A percentile compares a stretch with the other conserved stretches of the same genome.
Conservation (phyloP, 2,797 vertebrate species). For the Zalophus californianus region DNA sequence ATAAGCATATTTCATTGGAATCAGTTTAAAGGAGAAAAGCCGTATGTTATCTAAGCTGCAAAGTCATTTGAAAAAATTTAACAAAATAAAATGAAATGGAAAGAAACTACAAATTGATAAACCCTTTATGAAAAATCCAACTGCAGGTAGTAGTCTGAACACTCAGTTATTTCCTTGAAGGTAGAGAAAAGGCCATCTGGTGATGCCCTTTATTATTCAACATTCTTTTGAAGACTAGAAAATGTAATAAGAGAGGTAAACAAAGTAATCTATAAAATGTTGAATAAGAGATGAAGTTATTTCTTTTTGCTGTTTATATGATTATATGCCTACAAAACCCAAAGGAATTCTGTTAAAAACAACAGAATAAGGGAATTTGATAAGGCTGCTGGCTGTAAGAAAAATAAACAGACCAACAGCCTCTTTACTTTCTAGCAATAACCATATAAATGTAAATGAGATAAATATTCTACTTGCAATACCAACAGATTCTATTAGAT, state of each 20-base stretch:
- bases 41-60: not conserved
- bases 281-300: not conserved
- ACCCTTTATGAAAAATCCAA: not conserved
- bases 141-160: not conserved
- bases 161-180: not conserved
- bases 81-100: not conserved
- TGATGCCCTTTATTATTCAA: not conserved
- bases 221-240: not conserved
- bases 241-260: constrained; percentile 14
- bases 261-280: constrained; percentile 6
- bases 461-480: constrained; percentile 10
- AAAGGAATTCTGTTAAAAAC: not conserved
- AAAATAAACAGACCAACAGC: not conserved
- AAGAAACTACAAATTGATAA: not conserved
- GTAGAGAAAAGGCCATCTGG: not conserved
- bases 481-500: not conserved
- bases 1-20: not conserved
- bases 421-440: not conserved
- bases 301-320: not conserved
- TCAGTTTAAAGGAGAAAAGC: not conserved
- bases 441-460: not conserved
- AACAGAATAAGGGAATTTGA: not conserved
- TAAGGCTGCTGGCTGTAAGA: not conserved
- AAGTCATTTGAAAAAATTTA: constrained; percentile 4
- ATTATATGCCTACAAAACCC: not conserved